These are phyloP conservation scores for Daptonema setosum DNA, from an alignment of 2,888 invertebrate genomes.

Conservation along the genomic window DNA sequence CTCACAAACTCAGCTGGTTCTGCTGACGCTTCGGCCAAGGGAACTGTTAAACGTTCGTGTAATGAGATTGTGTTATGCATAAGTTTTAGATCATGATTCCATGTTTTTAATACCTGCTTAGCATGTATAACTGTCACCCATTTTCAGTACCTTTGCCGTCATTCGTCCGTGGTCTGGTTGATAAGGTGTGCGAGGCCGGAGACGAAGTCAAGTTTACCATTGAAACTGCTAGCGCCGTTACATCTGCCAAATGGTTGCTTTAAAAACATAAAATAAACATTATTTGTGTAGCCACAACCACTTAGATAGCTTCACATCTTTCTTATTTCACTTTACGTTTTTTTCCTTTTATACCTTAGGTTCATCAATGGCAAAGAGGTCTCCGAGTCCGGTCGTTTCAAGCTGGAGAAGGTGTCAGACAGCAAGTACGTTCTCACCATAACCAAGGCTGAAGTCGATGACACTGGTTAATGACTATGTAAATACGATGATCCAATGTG, in stretches of 20 bases:
- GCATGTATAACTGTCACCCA: not conserved
- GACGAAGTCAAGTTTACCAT: conserved; percentile 59
- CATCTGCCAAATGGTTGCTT: conserved; percentile 60
- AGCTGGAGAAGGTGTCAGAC: conserved; percentile 17
- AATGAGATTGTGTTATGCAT: not conserved
- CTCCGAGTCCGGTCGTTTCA: conserved; percentile 9
- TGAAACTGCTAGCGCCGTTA: conserved; percentile 60
- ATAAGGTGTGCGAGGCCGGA: conserved; percentile 49
- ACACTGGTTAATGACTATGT: too few species aligned
- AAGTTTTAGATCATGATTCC: too few species aligned
- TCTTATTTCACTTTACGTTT: not conserved
- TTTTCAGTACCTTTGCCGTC: conserved; percentile 4
- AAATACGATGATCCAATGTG: too few species aligned
- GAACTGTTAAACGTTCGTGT: not conserved
- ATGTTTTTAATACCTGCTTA: not conserved
- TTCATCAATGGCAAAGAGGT: conserved; percentile 18
- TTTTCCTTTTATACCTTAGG: not conserved
- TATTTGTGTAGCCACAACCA: too few species aligned
- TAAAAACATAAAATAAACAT: too few species aligned
- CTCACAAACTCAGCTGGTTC: not conserved
- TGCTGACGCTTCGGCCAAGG: not conserved
- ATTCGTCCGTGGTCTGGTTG: conserved; percentile 48
- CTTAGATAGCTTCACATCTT: too few species aligned
- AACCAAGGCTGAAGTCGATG: conserved; percentile 10
- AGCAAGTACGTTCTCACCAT: conserved; percentile 21